These are phyloP conservation scores for Pangasius sanitwongsei DNA, from an alignment of 2,797 vertebrate genomes.

Conservation along the genomic window DNA sequence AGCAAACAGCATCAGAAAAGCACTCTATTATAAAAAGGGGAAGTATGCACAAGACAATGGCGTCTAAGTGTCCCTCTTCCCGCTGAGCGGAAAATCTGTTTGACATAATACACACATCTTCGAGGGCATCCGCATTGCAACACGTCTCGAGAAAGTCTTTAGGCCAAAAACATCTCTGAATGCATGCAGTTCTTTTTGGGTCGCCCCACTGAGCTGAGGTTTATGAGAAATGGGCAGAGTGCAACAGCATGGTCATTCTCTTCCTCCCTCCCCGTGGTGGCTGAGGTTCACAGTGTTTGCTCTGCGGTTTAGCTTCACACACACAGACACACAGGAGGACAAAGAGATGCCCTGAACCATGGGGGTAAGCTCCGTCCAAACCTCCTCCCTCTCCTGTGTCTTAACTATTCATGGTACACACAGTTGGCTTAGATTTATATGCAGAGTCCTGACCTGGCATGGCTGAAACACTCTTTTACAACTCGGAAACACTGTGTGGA, in stretches of 20 bases:
- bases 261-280: conserved; percentile 41
- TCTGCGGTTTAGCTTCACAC: conserved; percentile 56
- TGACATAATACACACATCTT: conserved; percentile 51
- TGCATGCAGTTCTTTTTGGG: conserved; percentile 41
- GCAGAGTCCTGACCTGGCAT: conserved; percentile 56
- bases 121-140: conserved; percentile 44
- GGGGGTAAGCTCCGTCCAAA: conserved; percentile 25
- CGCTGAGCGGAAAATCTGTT: conserved; percentile 49
- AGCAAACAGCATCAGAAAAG: conserved; percentile 31
- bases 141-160: conserved; percentile 43
- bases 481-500: conserved; percentile 53
- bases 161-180: conserved; percentile 45
- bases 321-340: conserved; percentile 39
- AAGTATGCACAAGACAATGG: conserved; percentile 43
- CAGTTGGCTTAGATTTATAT: conserved; percentile 50
- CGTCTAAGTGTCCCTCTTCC: conserved; percentile 38
- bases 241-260: conserved; percentile 56
- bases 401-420: conserved; percentile 52
- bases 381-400: conserved; percentile 34
- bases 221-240: conserved; percentile 56
- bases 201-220: conserved; percentile 38
- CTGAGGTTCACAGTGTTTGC: conserved; percentile 58
- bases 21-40: conserved; percentile 13
- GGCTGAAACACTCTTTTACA: conserved; percentile 54
- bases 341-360: conserved; percentile 57